These are phyloP conservation scores for Antrozous pallidus DNA, from an alignment of 2,797 vertebrate species.

Conservation along the genomic window DNA sequence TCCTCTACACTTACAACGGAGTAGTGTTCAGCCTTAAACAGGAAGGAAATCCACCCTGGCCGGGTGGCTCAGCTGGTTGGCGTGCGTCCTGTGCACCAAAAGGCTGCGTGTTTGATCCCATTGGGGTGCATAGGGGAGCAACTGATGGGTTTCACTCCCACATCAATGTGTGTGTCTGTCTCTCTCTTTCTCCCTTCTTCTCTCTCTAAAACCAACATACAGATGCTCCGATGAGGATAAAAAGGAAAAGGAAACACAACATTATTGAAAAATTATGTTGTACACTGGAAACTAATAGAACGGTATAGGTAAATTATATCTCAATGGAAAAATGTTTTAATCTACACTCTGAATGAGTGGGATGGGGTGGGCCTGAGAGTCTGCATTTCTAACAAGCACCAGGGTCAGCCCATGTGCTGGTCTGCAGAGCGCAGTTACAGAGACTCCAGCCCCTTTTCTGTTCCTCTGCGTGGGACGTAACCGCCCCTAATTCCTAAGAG, in stretches of 20 bases:
- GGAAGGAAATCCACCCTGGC: not conserved
- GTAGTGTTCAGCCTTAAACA: not conserved
- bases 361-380: not conserved
- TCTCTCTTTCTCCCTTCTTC: too few species aligned
- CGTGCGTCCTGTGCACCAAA: not conserved
- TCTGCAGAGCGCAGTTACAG: not conserved
- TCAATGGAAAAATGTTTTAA: not conserved
- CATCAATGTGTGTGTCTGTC: not conserved
- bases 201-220: not conserved
- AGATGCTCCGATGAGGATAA: not conserved
- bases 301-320: not conserved
- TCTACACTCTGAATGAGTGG: not conserved
- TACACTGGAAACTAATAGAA: not conserved
- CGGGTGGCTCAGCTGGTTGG: not conserved
- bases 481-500: not conserved
- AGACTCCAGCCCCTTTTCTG: not conserved
- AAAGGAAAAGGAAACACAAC: not conserved
- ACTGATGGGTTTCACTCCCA: not conserved
- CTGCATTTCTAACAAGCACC: not conserved
- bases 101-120: not conserved
- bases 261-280: not conserved
- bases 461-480: not conserved
- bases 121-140: not conserved
- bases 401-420: too few species aligned
- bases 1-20: not conserved